These are phyloP conservation scores for Nomada fabriciana DNA, from an alignment of 2,888 invertebrate genomes.

Conservation along the genomic window DNA sequence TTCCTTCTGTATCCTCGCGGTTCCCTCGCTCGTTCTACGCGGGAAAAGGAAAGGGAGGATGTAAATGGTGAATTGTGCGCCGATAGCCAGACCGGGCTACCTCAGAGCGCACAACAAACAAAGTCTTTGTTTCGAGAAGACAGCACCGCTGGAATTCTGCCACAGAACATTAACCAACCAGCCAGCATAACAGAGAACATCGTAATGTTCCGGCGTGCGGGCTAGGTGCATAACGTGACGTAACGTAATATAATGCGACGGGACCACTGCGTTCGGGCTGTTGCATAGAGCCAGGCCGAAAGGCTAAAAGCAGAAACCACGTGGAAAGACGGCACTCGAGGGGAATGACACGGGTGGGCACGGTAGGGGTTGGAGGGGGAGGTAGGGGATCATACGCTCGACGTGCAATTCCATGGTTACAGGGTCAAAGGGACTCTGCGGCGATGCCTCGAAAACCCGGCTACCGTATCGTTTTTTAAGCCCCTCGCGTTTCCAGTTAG, in stretches of 20 bases:
- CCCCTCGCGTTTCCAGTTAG: conserved; percentile 6
- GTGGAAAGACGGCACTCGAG: conserved; percentile 55
- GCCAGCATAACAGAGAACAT: conserved; percentile 73
- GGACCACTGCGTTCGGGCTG: conserved; percentile 59
- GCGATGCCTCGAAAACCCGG: conserved; percentile 13
- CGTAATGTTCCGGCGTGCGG: conserved; percentile 66
- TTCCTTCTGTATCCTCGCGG: conserved; percentile 28
- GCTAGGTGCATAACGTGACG: conserved; percentile 68
- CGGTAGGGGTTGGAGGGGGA: too few species aligned
- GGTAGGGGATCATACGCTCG: conserved; percentile 44
- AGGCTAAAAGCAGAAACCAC: conserved; percentile 61
- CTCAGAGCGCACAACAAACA: conserved; percentile 58
- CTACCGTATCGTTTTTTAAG: conserved; percentile 10
- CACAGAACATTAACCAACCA: conserved; percentile 78
- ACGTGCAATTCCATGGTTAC: conserved; percentile 50
- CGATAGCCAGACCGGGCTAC: conserved; percentile 56
- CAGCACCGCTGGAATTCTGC: conserved; percentile 70
- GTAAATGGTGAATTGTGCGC: conserved; percentile 57
- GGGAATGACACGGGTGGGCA: conserved; percentile 42
- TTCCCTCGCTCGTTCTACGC: conserved; percentile 35
- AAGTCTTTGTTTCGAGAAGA: conserved; percentile 73
- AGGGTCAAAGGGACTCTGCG: conserved; percentile 39
- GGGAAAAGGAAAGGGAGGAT: conserved; percentile 26
- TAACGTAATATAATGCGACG: conserved; percentile 69
- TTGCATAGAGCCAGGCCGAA: conserved; percentile 47